Conservation (phyloP, 2,888 invertebrate species). For the Ephialtes manifestator region DNA sequence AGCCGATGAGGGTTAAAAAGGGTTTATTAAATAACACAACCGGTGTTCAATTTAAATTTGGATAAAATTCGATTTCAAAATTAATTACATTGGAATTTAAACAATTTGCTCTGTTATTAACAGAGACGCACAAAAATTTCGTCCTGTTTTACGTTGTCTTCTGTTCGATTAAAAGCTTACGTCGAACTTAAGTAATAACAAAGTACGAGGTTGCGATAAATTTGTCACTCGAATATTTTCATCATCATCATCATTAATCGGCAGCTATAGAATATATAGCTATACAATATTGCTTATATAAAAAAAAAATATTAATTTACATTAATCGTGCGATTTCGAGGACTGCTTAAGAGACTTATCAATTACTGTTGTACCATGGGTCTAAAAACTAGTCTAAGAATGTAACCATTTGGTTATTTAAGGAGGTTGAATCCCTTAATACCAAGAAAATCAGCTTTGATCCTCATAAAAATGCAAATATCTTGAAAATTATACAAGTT, state of each 20-base stretch:
- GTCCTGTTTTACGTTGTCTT: slow-evolving; percentile 1
- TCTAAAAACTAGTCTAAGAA: slow-evolving; percentile 29
- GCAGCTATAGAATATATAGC: background rate
- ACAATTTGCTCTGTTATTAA: slow-evolving; percentile 22
- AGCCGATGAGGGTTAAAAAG: background rate
- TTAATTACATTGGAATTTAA: slow-evolving; percentile 21
- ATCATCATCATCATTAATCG: slow-evolving; percentile 3
- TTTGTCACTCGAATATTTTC: background rate
- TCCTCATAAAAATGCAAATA: no score
- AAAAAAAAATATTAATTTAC: slow-evolving; percentile 8
- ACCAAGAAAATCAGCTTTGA: no score
- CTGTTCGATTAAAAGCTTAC: background rate
- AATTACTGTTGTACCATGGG: slow-evolving; percentile 19
- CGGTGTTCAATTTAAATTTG: slow-evolving; percentile 23
- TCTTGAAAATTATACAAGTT: no score
- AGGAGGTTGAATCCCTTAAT: no score
- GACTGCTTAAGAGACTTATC: background rate
- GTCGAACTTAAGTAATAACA: slow-evolving; percentile 2
- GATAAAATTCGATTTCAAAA: slow-evolving; percentile 11
- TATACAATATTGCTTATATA: background rate
- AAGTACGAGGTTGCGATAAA: slow-evolving; percentile 10
- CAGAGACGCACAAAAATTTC: slow-evolving; percentile 3
- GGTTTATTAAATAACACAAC: background rate
- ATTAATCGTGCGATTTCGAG: slow-evolving; percentile 24
- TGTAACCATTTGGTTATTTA: background rate